These are phyloP conservation scores for Callithrix jacchus DNA, from an alignment of 2,113 vertebrate genomes.

Conservation along the genomic window DNA sequence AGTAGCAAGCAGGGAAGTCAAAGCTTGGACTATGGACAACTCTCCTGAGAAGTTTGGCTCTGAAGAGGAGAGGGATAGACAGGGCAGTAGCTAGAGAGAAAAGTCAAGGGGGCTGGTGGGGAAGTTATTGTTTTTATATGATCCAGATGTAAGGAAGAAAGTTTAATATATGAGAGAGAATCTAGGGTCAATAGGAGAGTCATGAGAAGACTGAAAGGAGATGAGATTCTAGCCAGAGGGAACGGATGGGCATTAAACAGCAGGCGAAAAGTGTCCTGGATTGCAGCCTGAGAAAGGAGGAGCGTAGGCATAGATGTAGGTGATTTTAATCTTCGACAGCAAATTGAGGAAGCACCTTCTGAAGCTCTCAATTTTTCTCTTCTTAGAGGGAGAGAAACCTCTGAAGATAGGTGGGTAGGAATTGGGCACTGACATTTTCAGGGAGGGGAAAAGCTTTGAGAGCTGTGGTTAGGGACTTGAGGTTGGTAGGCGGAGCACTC, in stretches of 20 bases:
- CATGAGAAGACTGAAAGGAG: not conserved
- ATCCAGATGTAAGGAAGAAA: not conserved
- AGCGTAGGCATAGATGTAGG: no score
- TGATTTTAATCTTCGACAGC: not conserved
- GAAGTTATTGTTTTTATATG: not conserved
- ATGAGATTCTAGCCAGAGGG: not conserved
- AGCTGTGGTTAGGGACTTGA: not conserved
- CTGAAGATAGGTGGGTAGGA: not conserved
- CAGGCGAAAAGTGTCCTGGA: not conserved
- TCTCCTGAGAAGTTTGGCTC: not conserved
- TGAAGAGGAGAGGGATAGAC: not conserved
- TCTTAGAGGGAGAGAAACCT: not conserved
- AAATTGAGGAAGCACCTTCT: not conserved
- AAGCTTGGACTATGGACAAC: not conserved
- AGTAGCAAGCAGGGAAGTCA: not conserved
- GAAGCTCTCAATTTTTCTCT: not conserved
- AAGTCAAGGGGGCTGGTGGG: accelerated
- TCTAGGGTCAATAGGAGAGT: no score
- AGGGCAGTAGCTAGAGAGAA: not conserved
- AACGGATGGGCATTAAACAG: not conserved
- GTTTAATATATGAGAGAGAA: not conserved
- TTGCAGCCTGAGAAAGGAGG: not conserved
- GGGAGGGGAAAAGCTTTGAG: not conserved
- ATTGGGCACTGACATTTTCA: not conserved
- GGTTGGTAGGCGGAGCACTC: not conserved